Evolutionary conservation across 2,113 vertebrate genomes (phyloP).

Genomic region (Ameiurus melas): DNA sequence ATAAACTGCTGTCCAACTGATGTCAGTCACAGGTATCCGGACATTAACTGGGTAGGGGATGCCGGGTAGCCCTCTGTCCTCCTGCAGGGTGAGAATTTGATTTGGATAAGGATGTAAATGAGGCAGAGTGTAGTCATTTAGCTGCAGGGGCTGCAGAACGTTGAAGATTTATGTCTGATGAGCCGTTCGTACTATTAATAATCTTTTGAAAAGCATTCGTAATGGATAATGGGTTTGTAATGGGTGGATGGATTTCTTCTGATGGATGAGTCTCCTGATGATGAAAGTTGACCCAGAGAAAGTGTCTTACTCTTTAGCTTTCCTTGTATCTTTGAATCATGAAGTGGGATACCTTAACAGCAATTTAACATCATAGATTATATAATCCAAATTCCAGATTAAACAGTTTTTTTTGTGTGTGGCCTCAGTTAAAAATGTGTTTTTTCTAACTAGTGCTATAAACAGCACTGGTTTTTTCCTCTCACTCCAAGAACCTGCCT

Average conservation of each 20-base stretch:
- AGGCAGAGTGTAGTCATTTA: conserved; percentile 27
- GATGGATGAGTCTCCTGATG: conserved; percentile 27
- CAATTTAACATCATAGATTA: not conserved
- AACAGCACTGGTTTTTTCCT: no score
- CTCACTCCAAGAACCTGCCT: not conserved
- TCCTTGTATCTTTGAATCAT: not conserved
- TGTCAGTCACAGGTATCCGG: not conserved
- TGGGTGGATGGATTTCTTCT: conserved; percentile 34
- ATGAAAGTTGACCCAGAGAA: not conserved
- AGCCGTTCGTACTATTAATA: conserved; percentile 44
- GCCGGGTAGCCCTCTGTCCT: not conserved
- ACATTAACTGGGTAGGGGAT: not conserved
- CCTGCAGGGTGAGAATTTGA: conserved; percentile 30
- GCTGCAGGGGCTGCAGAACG: conserved; percentile 35
- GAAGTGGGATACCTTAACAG: not conserved
- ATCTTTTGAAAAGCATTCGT: conserved; percentile 46
- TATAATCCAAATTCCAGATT: not conserved
- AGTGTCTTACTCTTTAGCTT: not conserved
- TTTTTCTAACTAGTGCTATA: not conserved
- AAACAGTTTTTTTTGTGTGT: not conserved
- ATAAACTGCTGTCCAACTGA: conserved; percentile 3
- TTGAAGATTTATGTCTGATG: conserved; percentile 41
- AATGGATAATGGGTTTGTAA: conserved; percentile 52
- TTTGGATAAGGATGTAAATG: conserved; percentile 45
- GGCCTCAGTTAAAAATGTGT: not conserved